Percentiles rank a stretch among this genome's conserved stretches.
Evolutionary conservation across 2,888 invertebrate species (phyloP).

Genomic region (Plebejus argus): DNA sequence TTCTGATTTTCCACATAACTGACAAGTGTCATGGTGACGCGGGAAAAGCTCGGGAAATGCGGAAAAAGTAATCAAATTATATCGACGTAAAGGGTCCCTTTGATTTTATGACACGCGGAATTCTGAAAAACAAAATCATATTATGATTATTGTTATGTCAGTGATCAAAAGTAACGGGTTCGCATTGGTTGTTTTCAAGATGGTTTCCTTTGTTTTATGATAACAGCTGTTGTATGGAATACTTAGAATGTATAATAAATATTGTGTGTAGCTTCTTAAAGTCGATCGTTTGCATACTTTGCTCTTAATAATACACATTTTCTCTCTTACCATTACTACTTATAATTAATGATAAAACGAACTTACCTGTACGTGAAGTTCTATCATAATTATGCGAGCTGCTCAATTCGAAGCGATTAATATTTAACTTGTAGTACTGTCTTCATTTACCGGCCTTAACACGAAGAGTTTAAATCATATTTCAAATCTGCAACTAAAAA

Average conservation of each 20-base stretch:
- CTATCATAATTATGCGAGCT: no score
- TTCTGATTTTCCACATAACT: conserved; percentile 13
- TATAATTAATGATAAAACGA: no score
- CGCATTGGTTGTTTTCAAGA: neutral
- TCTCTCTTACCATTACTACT: no score
- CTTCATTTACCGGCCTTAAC: no score
- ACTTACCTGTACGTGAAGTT: no score
- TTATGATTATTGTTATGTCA: neutral
- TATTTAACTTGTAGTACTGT: no score
- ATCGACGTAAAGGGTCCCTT: conserved; percentile 18
- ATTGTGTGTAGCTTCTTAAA: neutral
- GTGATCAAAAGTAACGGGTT: neutral
- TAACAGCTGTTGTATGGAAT: neutral
- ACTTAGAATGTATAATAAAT: neutral
- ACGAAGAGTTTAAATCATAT: no score
- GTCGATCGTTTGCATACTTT: no score
- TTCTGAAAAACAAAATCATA: neutral
- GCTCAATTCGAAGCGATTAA: no score
- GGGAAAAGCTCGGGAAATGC: neutral
- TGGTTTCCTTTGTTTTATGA: neutral
- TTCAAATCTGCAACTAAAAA: no score
- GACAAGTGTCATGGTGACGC: conserved; percentile 18
- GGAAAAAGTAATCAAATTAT: conserved; percentile 10
- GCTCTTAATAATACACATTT: no score
- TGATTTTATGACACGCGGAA: neutral